phyloP scores from a whole-genome alignment of 2,888 invertebrate genomes.

The Aleiodes testaceus region DNA sequence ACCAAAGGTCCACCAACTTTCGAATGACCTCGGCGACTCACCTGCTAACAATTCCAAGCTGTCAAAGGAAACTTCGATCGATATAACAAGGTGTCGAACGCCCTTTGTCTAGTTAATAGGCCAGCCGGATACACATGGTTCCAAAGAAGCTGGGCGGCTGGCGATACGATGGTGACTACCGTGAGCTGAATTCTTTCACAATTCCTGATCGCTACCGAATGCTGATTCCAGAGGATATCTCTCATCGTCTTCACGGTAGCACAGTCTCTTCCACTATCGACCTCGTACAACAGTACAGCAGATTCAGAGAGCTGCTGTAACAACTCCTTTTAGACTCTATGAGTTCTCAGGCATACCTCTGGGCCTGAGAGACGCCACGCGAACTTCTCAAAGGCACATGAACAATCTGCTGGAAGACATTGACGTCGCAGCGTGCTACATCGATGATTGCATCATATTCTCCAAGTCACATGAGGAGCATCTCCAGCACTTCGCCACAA shows the following conservation, averaged over 20 bases:
- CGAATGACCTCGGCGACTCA: slow-evolving; percentile 60
- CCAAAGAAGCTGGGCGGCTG: neutral
- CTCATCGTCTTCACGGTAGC: neutral
- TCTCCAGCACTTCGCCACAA: slow-evolving; percentile 41
- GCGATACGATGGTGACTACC: neutral
- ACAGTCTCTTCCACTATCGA: neutral
- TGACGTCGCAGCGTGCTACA: slow-evolving; percentile 49
- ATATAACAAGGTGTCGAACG: slow-evolving; percentile 66
- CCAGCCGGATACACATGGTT: neutral
- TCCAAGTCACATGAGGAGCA: slow-evolving; percentile 49
- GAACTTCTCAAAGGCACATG: slow-evolving; percentile 49
- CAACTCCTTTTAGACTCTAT: neutral
- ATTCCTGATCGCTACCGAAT: neutral
- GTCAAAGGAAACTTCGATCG: slow-evolving; percentile 60
- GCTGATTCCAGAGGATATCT: neutral
- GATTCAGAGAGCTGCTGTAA: too few relatives aligned
- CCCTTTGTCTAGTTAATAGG: slow-evolving; percentile 64
- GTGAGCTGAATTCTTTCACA: neutral
- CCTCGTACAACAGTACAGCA: neutral
- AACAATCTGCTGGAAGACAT: slow-evolving; percentile 47
- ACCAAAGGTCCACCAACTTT: slow-evolving; percentile 62
- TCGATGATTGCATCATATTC: slow-evolving; percentile 53
- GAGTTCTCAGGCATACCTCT: too few relatives aligned
- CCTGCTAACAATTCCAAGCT: slow-evolving; percentile 58
- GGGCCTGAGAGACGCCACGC: too few relatives aligned